Evolutionary conservation across 2,888 invertebrate species (phyloP).

Genomic region (Thelaira solivaga): DNA sequence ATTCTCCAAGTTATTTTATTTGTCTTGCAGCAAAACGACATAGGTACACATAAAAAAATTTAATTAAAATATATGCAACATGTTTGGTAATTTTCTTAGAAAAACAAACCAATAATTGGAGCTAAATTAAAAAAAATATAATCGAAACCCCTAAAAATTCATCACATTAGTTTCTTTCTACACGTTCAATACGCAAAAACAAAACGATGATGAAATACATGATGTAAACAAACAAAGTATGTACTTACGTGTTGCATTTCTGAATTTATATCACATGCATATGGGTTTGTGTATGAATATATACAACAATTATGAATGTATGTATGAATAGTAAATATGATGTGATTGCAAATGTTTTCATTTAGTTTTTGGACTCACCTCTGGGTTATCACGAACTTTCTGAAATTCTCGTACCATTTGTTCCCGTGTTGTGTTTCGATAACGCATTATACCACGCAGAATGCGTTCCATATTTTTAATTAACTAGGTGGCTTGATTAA

Average conservation of each 20-base stretch:
- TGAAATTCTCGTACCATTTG: constrained; percentile 95
- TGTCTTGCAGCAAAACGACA: no score
- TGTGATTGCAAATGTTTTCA: background rate
- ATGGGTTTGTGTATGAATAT: background rate
- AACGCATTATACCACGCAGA: constrained; percentile 92
- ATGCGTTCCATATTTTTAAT: constrained; percentile 86
- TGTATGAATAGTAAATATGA: background rate
- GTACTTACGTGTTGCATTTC: background rate
- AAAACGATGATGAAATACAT: constrained; percentile 1
- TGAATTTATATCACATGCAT: background rate
- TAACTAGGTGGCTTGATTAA: background rate
- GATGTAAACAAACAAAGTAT: constrained; percentile 7
- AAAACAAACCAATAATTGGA: no score
- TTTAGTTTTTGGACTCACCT: constrained; percentile 68
- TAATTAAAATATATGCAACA: no score
- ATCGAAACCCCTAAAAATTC: no score
- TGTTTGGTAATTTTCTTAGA: no score
- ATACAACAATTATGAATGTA: no score
- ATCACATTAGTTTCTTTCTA: background rate
- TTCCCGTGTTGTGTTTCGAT: constrained; percentile 87
- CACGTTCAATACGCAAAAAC: background rate
- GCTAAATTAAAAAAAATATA: no score
- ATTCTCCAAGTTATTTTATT: no score
- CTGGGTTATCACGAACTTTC: constrained; percentile 90
- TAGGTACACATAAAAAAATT: no score